Evolutionary conservation across 2,888 invertebrate species (phyloP), one percentile per base, ranked within the genome.

Genomic region (Theretra japonica): DNA sequence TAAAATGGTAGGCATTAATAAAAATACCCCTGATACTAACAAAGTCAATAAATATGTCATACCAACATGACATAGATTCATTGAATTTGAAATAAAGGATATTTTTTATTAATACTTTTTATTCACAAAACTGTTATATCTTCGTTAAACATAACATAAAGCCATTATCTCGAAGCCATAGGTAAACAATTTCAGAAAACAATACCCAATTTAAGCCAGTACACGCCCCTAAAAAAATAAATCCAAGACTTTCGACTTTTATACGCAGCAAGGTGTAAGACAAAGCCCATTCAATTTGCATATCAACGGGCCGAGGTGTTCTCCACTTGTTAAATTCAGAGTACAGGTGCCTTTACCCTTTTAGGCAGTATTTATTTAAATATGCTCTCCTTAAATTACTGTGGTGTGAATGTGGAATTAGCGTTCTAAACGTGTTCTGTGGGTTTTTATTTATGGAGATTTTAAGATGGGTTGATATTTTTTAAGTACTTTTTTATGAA

Each of bases 321-420:
- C n/a, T n/a, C n/a, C 4, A 48, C 65, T 65, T 65, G 60, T 65
- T 48, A 65, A 65, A 48, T 65, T 48, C 65, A 23, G 41, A 53
- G 53, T 17, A 58, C 58, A 65, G 65, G 65, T 65, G 17, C 53
- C 53, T 53, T 41, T 23, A 48, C 23, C 65, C 65, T 48, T 65
- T 65, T 25, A 48, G 21, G 48, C 65, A 48, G 65, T 65, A 48
- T 65, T 65, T 65, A 41, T 65, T 65, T 65, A 65, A 65, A 65
- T 65, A 65, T 65, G 60, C 60, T 60, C 60, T 65, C 25, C 48
- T 65, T 65, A 65, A 65, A 65, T 48, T 15, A 65, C 65, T 65
- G 65, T 23, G 41, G 65, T 65, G 62, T 62, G 48, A 48, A 65
- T 48, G 41, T 41, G 23, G 62, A 21, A 65, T 48, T 48, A 65